Evolutionary conservation across 2,113 vertebrate genomes (phyloP).

Genomic region (Equus przewalskii): DNA sequence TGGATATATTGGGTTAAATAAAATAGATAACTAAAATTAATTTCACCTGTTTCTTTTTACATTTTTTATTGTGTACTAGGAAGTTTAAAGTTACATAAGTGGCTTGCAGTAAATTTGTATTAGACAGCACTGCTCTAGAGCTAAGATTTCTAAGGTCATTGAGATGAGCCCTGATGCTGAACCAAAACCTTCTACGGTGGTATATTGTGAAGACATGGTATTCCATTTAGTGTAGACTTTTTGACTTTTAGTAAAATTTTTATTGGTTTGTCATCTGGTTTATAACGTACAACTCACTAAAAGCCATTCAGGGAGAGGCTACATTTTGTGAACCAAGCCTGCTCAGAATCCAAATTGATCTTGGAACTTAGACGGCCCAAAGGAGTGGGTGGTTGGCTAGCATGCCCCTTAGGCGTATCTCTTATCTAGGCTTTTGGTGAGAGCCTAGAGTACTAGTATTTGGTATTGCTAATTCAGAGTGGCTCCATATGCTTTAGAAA

Average conservation of each 20-base stretch:
- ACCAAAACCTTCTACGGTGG: background rate
- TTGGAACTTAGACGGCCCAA: background rate
- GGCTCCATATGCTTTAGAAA: background rate
- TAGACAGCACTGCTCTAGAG: background rate
- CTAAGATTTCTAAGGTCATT: conserved; percentile 31
- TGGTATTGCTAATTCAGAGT: background rate
- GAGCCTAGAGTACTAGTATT: background rate
- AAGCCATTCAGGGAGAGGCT: background rate
- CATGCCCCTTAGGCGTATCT: background rate
- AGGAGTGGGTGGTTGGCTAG: background rate
- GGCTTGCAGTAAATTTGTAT: background rate
- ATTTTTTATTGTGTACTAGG: background rate
- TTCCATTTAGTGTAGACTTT: background rate
- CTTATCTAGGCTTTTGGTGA: background rate
- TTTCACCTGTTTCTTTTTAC: conserved; percentile 1
- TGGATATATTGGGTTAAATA: background rate
- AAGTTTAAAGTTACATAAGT: background rate
- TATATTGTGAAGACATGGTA: background rate
- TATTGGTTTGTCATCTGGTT: background rate
- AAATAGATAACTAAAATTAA: conserved; percentile 35
- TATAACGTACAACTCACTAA: background rate
- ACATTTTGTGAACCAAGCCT: background rate
- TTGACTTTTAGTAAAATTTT: background rate
- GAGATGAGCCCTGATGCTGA: background rate
- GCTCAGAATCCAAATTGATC: background rate